A percentile compares a stretch with the other conserved stretches of the same genome.
Conservation (phyloP, 1,140 invertebrate species). For the Linepithema humile region DNA sequence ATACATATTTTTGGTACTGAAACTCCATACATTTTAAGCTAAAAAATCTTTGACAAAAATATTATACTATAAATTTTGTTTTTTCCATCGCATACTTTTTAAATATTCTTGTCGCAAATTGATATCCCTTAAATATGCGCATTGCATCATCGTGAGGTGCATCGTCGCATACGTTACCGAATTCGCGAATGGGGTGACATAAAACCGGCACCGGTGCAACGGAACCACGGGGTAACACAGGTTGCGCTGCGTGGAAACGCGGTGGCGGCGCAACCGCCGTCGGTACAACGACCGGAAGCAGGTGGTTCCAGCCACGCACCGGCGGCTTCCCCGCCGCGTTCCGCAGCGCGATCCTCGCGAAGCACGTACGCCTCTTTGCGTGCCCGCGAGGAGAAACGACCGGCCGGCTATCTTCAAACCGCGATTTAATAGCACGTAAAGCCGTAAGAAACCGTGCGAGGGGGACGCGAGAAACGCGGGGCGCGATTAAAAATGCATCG, state of each 20-base stretch:
- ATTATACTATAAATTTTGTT: neutral
- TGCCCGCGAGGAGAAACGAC: slow-evolving; percentile 49
- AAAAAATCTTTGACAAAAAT: neutral
- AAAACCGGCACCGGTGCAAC: neutral
- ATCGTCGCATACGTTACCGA: neutral
- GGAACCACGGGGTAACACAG: slow-evolving; percentile 45
- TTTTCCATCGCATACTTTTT: too few species aligned
- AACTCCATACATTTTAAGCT: neutral
- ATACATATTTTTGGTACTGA: too few species aligned
- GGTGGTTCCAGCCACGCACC: slow-evolving; percentile 82
- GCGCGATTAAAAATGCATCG: neutral
- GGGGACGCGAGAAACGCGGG: slow-evolving; percentile 16
- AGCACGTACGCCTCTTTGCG: slow-evolving; percentile 3
- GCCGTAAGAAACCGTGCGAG: slow-evolving; percentile 33
- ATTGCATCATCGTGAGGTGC: neutral
- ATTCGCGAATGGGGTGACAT: neutral
- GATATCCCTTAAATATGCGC: too few species aligned
- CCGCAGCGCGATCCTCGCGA: slow-evolving; percentile 65
- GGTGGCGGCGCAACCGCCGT: slow-evolving; percentile 61
- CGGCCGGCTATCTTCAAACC: slow-evolving; percentile 17
- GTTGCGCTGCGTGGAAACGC: slow-evolving; percentile 42
- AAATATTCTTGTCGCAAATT: too few species aligned
- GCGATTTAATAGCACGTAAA: slow-evolving; percentile 53
- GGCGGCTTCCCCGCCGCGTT: slow-evolving; percentile 72
- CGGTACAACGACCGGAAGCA: slow-evolving; percentile 77